phyloP scores from a whole-genome alignment of 2,797 vertebrate genomes.

The Pteronotus mesoamericanus region DNA sequence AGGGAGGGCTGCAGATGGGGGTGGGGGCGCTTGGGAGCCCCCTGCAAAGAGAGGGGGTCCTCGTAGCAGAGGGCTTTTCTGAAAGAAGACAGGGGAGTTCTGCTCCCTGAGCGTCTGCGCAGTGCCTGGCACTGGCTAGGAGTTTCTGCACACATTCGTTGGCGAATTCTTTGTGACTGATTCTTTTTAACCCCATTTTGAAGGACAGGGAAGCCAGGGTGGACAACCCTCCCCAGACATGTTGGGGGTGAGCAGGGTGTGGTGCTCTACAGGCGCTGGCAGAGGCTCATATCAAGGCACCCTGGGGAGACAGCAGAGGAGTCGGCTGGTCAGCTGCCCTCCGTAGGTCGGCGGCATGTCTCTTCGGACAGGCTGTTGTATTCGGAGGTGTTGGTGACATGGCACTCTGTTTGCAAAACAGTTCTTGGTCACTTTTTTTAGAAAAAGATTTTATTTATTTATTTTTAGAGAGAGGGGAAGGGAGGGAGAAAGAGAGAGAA shows the following conservation, averaged over 20 bases:
- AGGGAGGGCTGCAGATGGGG: accelerated
- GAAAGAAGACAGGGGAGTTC: neutral
- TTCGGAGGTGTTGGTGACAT: neutral
- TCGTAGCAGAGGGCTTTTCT: neutral
- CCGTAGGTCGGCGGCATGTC: neutral
- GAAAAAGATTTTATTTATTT: too few relatives aligned
- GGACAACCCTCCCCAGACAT: neutral
- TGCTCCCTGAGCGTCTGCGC: neutral
- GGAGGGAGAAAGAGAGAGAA: too few relatives aligned
- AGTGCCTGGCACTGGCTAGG: neutral
- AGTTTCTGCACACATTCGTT: neutral
- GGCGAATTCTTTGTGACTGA: neutral
- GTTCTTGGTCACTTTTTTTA: neutral
- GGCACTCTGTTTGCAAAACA: conserved; percentile 27
- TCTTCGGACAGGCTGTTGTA: neutral
- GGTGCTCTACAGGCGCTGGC: accelerated
- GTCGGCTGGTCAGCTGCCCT: neutral
- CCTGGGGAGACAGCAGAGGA: neutral
- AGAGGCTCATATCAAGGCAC: neutral
- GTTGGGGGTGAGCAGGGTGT: neutral
- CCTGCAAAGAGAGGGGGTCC: too few relatives aligned
- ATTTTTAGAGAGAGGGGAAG: too few relatives aligned
- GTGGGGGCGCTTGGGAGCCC: neutral
- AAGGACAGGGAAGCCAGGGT: neutral
- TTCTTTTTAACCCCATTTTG: neutral